A percentile compares a stretch with the other conserved stretches of the same genome.
These are phyloP conservation scores for Alethe diademata DNA, from an alignment of 2,113 vertebrate species.

Conservation along the genomic window DNA sequence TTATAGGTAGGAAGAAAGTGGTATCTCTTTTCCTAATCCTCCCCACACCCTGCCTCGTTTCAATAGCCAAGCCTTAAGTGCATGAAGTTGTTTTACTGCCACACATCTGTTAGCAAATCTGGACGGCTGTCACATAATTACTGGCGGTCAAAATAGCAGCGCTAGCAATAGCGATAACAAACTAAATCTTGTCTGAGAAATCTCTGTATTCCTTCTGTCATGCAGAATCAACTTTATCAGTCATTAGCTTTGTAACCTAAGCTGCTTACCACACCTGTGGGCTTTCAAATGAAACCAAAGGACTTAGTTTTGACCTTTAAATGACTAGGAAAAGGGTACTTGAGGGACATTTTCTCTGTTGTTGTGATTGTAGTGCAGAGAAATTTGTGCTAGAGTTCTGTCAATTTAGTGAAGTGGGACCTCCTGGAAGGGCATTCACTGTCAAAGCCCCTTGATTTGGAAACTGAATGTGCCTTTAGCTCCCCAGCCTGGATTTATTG, in stretches of 20 bases:
- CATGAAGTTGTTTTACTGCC: background rate
- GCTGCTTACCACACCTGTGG: slow-evolving; percentile 7
- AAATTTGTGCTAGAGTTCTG: background rate
- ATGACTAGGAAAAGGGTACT: background rate
- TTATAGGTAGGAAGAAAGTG: background rate
- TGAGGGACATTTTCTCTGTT: background rate
- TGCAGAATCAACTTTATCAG: slow-evolving; percentile 29
- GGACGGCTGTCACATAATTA: background rate
- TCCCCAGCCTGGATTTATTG: background rate
- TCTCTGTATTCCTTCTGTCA: slow-evolving; percentile 35
- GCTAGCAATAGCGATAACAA: slow-evolving; percentile 8
- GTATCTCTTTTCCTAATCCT: background rate
- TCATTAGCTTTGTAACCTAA: slow-evolving; percentile 45
- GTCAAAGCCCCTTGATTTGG: background rate
- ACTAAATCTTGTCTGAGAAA: slow-evolving; percentile 27
- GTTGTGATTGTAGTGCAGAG: background rate
- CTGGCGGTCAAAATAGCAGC: background rate
- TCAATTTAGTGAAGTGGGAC: slow-evolving; percentile 6
- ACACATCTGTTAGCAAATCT: background rate
- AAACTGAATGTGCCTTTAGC: background rate
- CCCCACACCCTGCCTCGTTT: rapidly evolving
- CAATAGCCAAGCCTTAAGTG: background rate
- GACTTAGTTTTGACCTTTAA: slow-evolving; percentile 51
- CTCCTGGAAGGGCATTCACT: background rate
- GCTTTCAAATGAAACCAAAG: slow-evolving; percentile 18